Evolutionary conservation across 2,888 invertebrate species (phyloP).

Genomic region (Ernsta delagoae): DNA sequence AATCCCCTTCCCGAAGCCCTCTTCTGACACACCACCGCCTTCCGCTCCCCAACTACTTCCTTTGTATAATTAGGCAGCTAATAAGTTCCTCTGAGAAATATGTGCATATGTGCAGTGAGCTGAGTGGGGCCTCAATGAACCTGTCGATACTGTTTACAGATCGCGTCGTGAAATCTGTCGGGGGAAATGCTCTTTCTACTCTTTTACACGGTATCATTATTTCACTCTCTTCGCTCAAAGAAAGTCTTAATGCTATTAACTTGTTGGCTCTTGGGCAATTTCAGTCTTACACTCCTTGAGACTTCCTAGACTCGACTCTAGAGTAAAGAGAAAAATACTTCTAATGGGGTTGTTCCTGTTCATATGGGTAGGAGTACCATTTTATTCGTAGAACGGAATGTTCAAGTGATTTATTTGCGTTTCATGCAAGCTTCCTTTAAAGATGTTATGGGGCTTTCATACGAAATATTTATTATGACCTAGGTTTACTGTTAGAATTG

Average conservation of each 20-base stretch:
- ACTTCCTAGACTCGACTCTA: not conserved
- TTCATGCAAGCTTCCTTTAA: not conserved
- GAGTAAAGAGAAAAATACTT: not conserved
- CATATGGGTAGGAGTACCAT: too few species aligned
- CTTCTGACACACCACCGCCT: conserved; percentile 36
- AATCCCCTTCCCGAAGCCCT: conserved; percentile 24
- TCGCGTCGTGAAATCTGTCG: conserved; percentile 51
- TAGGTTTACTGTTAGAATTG: too few species aligned
- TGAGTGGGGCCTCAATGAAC: conserved; percentile 57
- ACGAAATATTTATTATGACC: not conserved
- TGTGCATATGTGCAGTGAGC: conserved; percentile 67
- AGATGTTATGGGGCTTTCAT: not conserved
- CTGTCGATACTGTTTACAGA: conserved; percentile 70
- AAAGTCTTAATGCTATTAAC: conserved; percentile 33
- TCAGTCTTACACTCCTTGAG: conserved; percentile 12
- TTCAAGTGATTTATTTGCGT: conserved; percentile 18
- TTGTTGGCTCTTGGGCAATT: conserved; percentile 29
- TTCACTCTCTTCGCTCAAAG: conserved; percentile 14
- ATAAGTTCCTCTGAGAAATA: conserved; percentile 74
- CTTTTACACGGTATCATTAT: not conserved
- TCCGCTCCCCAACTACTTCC: conserved; percentile 63
- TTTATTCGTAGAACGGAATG: conserved; percentile 14
- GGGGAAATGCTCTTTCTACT: conserved; percentile 37
- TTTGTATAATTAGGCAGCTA: conserved; percentile 79
- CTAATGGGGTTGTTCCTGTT: too few species aligned